phyloP scores from a whole-genome alignment of 2,113 vertebrate species.

The Sapayoa aenigma region DNA sequence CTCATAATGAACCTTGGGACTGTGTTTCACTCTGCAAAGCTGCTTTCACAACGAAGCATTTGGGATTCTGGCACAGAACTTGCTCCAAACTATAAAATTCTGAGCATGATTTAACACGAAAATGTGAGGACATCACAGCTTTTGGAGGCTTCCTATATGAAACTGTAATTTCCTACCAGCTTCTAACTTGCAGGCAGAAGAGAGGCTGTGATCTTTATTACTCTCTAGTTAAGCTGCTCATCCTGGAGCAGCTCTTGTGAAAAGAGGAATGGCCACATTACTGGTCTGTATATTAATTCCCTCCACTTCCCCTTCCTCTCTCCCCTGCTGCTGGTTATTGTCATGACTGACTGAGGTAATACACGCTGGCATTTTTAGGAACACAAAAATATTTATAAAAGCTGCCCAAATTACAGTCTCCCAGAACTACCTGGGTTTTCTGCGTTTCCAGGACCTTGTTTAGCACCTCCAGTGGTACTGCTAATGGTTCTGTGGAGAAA shows the following conservation, averaged over 20 bases:
- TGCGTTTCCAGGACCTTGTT: not conserved
- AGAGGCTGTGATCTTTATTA: not conserved
- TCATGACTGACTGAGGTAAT: constrained; percentile 32
- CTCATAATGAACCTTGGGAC: not conserved
- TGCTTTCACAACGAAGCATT: constrained; percentile 36
- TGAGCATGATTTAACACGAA: constrained; percentile 61
- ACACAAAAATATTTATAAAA: constrained; percentile 49
- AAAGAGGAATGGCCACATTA: not conserved
- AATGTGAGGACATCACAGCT: not conserved
- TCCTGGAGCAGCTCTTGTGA: not conserved
- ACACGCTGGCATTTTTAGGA: constrained; percentile 33
- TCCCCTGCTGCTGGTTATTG: constrained; percentile 48
- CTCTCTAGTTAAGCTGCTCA: not conserved
- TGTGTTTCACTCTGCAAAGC: not conserved
- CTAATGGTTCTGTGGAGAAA: not conserved
- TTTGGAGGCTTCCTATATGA: not conserved
- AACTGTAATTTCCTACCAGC: not conserved
- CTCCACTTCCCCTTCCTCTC: constrained; percentile 45
- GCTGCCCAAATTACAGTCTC: constrained; percentile 4
- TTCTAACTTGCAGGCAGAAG: not conserved
- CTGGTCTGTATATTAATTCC: not conserved
- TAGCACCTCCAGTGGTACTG: not conserved
- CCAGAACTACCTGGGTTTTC: constrained; percentile 2
- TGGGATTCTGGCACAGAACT: constrained; percentile 8
- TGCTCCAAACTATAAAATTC: constrained; percentile 25